Evolutionary conservation across 2,888 invertebrate species (phyloP), one percentile per base, ranked within the genome.

Genomic region (Tachina fera): DNA sequence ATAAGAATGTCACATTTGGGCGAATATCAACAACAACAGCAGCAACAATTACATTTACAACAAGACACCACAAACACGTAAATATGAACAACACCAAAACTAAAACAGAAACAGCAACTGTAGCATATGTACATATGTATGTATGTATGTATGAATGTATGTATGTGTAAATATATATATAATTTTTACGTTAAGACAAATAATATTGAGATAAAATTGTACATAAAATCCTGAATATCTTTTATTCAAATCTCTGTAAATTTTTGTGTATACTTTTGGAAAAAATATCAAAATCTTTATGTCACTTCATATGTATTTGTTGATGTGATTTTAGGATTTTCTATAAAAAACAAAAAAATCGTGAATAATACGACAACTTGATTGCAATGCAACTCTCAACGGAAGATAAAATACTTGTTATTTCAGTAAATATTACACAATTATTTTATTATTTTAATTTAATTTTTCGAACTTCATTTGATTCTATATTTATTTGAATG

Each of bases 41-140:
- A 31, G 6, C 31, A 31, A 31, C 31, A 31, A 31, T 6, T 31
- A 31, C 31, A 31, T 31, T 31, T 31, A 31, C 5, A 31, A 31
- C 81, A 75, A 63, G 61, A 71, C 43, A 85, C 77, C 19, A 80
- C 77, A 53, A 67, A 53, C 13, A 86, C 87, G 78, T 86, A 84
- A 72, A 82, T 58, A 84, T 43, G 1, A 47, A 19, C 9, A 72
- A 11, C 43, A 41, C 13, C n/a, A 53, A 19, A 53, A 45, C 79
- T 31, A 31, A 31, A 39, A 58, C 22, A 43, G 14, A 5, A 43
- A 60, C 41, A 16, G 1, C 67, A 80, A 51, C 16, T 58, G 49
- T 43, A 58, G 19, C n/a, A 56, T 31, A 45, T 31, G 53, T 16
- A 60, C 39, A 31, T 49, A 49, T 13, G 19, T 56, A 22, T 3